Percentiles rank a stretch among this genome's conserved stretches.
phyloP scores from a whole-genome alignment of 2,888 invertebrate species.

The Lithosia quadra region DNA sequence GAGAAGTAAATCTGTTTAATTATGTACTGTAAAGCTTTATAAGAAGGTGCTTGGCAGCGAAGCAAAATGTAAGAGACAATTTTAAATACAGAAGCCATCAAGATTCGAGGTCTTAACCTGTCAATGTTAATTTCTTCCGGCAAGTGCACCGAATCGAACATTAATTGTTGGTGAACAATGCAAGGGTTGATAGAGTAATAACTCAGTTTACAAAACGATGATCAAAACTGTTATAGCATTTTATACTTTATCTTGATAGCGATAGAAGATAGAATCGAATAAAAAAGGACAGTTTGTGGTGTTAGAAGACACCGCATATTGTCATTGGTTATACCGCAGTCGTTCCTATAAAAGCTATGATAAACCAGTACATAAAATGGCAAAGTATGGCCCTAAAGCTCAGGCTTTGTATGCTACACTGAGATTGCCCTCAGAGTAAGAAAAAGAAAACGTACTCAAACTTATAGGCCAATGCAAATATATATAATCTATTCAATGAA shows the following conservation, averaged over 20 bases:
- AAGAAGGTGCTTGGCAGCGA: background rate
- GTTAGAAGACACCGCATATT: too few relatives aligned
- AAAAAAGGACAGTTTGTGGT: too few relatives aligned
- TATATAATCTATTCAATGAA: too few relatives aligned
- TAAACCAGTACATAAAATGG: too few relatives aligned
- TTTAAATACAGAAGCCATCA: conserved; percentile 5
- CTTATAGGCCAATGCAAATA: too few relatives aligned
- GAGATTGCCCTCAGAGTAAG: too few relatives aligned
- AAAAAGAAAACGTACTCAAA: too few relatives aligned
- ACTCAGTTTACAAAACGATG: background rate
- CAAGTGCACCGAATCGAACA: background rate
- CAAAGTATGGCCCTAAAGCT: too few relatives aligned
- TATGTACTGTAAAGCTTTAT: conserved; percentile 22
- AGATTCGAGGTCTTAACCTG: background rate
- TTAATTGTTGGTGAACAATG: background rate
- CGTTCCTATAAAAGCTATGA: too few relatives aligned
- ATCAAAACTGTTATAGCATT: background rate
- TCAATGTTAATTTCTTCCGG: conserved; percentile 2
- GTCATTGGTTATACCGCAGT: too few relatives aligned
- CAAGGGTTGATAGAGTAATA: background rate
- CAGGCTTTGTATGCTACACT: too few relatives aligned
- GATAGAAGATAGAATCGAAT: background rate
- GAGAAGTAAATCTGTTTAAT: conserved; percentile 42
- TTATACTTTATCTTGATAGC: background rate
- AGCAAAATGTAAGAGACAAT: background rate